Conservation (phyloP, 2,113 vertebrate genomes). For the Nibea coibor region DNA sequence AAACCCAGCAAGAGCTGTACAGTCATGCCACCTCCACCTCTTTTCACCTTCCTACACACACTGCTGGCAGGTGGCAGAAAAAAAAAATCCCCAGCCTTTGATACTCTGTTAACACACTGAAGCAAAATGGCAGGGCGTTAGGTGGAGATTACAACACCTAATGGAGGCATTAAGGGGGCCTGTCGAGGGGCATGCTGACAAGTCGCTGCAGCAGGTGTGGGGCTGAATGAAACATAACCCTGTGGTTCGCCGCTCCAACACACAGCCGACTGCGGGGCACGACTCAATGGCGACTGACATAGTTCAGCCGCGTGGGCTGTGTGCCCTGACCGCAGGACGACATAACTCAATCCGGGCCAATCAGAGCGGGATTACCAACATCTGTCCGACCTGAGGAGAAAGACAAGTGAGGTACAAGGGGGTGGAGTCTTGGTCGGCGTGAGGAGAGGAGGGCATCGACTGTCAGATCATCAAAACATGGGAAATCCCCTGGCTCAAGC, state of each 20-base stretch:
- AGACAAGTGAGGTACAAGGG: constrained; percentile 10
- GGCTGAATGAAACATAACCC: constrained; percentile 81
- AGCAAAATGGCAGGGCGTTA: constrained; percentile 74
- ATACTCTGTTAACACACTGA: constrained; percentile 77
- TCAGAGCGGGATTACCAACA: constrained; percentile 74
- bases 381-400: constrained; percentile 64
- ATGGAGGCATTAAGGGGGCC: constrained; percentile 77
- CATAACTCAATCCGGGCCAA: constrained; percentile 65
- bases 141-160: constrained; percentile 80
- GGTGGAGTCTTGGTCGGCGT: constrained; percentile 17
- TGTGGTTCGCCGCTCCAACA: constrained; percentile 48
- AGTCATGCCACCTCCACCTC: constrained; percentile 58
- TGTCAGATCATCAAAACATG: constrained; percentile 68
- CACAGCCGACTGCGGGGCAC: constrained; percentile 63
- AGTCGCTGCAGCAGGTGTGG: constrained; percentile 81
- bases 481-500: constrained; percentile 75
- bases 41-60: constrained; percentile 57
- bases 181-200: constrained; percentile 69
- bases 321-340: constrained; percentile 59
- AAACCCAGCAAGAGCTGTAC: constrained; percentile 60
- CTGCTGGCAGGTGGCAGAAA: constrained; percentile 67
- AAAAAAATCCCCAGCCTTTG: constrained; percentile 74
- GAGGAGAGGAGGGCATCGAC: constrained; percentile 51
- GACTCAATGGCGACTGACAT: constrained; percentile 59
- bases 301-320: constrained; percentile 55